Conservation (phyloP, 2,797 vertebrate genomes). For the Myotis vivesi region DNA sequence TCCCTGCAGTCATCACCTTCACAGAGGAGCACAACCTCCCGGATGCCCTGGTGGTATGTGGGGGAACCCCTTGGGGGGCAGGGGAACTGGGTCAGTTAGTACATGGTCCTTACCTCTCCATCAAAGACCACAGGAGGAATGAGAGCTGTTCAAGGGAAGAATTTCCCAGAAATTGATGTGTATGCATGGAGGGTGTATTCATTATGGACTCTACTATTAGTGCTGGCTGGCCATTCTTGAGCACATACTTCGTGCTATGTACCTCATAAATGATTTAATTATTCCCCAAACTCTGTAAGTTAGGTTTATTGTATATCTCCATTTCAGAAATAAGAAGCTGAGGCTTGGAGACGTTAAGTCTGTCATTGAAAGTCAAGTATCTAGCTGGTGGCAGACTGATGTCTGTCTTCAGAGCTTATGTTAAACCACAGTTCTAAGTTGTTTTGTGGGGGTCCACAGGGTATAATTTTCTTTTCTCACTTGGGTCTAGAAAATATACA, state of each 20-base stretch:
- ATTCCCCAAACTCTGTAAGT: neutral
- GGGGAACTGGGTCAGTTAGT: neutral
- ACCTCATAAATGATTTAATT: neutral
- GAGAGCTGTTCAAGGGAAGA: neutral
- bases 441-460: neutral
- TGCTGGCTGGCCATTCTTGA: neutral
- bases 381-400: neutral
- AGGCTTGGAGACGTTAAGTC: neutral
- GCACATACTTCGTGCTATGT: neutral
- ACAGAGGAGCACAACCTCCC: constrained; percentile 79
- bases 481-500: neutral
- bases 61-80: neutral
- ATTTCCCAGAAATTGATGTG: neutral
- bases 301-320: neutral
- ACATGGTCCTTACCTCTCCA: neutral
- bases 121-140: neutral
- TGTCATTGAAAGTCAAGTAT: neutral
- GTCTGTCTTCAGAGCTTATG: neutral
- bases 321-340: neutral
- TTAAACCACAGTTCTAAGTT: neutral
- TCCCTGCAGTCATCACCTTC: constrained; percentile 86
- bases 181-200: neutral
- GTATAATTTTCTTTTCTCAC: neutral
- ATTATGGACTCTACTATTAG: neutral
- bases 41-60: constrained; percentile 85